These are phyloP conservation scores for Eulemur mongoz DNA, from an alignment of 2,797 vertebrate species.

Conservation along the genomic window DNA sequence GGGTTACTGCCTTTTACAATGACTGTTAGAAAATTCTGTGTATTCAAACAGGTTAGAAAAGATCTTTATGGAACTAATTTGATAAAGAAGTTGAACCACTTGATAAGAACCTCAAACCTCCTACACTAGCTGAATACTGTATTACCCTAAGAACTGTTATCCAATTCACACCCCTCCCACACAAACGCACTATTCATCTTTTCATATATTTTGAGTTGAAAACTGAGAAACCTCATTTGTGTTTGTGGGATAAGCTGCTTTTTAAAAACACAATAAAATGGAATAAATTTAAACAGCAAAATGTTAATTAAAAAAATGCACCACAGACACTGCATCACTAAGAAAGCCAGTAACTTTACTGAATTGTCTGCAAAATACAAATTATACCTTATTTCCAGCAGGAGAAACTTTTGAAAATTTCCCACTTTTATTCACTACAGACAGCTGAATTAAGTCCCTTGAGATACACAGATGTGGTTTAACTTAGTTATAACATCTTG, in stretches of 20 bases:
- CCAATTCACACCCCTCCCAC: neutral
- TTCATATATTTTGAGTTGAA: slow-evolving; percentile 43
- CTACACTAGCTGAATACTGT: neutral
- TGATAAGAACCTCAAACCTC: neutral
- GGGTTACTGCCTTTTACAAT: neutral
- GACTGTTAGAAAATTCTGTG: slow-evolving; percentile 30
- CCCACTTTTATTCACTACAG: slow-evolving; percentile 95
- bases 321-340: slow-evolving; percentile 93
- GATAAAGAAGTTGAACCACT: neutral
- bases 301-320: slow-evolving; percentile 86
- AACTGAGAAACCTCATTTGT: slow-evolving; percentile 48
- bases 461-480: slow-evolving; percentile 98
- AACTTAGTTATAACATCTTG: slow-evolving; percentile 96
- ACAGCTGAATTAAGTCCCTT: slow-evolving; percentile 99
- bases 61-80: neutral
- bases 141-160: neutral
- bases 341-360: slow-evolving; percentile 99
- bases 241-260: slow-evolving; percentile 53
- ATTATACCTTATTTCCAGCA: slow-evolving; percentile 97
- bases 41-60: neutral
- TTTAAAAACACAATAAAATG: slow-evolving; percentile 48
- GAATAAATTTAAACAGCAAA: slow-evolving; percentile 66
- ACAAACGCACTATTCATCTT: neutral
- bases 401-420: slow-evolving; percentile 94
- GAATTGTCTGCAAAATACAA: slow-evolving; percentile 99